Evolutionary conservation across 2,888 invertebrate genomes (phyloP).

Genomic region (Dicyrtoma fusca): DNA sequence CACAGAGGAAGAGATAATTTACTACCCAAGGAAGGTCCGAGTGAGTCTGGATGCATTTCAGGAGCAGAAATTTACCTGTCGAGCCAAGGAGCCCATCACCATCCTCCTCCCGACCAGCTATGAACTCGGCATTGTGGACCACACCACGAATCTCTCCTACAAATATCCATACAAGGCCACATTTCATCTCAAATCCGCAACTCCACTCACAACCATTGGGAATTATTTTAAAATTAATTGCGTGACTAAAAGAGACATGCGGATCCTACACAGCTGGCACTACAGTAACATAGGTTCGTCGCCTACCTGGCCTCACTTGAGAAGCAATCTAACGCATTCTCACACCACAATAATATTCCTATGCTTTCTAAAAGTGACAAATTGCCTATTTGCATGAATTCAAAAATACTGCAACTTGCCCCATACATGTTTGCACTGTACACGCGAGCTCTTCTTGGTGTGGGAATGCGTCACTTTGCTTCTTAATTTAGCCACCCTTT

Average conservation of each 20-base stretch:
- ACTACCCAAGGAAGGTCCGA: slow-evolving; percentile 12
- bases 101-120: slow-evolving; percentile 49
- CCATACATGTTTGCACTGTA: no score
- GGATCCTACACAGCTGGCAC: slow-evolving; percentile 53
- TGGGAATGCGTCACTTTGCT: no score
- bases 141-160: slow-evolving; percentile 41
- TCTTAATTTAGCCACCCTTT: no score
- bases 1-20: slow-evolving; percentile 30
- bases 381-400: no score
- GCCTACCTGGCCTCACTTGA: neutral
- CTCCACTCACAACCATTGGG: slow-evolving; percentile 47
- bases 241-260: slow-evolving; percentile 39
- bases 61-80: slow-evolving; percentile 52
- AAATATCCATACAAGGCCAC: slow-evolving; percentile 49
- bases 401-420: no score
- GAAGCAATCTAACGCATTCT: no score
- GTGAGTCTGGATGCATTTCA: slow-evolving; percentile 35
- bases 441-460: no score
- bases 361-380: no score
- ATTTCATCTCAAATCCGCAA: slow-evolving; percentile 43
- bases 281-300: slow-evolving; percentile 49
- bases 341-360: no score
- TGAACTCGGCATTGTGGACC: slow-evolving; percentile 45
- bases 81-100: slow-evolving; percentile 45
- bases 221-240: slow-evolving; percentile 56